phyloP scores from a whole-genome alignment of 2,113 vertebrate genomes.

The Amazona vittata region DNA sequence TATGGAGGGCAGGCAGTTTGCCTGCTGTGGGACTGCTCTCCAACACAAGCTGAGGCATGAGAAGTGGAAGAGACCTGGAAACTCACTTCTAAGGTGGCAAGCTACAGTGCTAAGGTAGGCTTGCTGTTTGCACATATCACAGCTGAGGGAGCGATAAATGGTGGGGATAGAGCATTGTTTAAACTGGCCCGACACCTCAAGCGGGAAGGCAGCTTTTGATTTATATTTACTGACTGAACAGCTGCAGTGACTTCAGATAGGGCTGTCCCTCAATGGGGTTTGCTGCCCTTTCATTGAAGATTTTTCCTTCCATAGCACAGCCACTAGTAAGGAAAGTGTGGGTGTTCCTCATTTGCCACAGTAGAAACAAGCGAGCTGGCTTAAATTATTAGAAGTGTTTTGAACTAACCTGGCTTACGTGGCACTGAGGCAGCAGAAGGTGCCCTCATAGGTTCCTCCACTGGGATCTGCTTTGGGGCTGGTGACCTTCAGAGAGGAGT shows the following conservation, averaged over 20 bases:
- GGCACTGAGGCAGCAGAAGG: background rate
- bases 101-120: background rate
- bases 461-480: background rate
- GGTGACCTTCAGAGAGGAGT: background rate
- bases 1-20: fast-evolving
- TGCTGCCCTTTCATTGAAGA: background rate
- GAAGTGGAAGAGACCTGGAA: background rate
- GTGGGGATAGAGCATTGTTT: background rate
- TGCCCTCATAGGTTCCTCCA: background rate
- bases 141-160: background rate
- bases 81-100: background rate
- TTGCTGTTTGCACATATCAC: fast-evolving
- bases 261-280: background rate
- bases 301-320: background rate
- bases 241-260: background rate
- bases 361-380: background rate
- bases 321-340: background rate
- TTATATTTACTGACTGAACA: background rate
- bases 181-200: background rate
- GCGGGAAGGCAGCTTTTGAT: background rate
- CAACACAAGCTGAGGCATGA: fast-evolving
- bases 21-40: background rate
- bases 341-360: background rate
- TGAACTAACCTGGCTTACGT: fast-evolving
- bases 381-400: background rate